These are phyloP conservation scores for Nezara viridula DNA, from an alignment of 2,888 invertebrate species.

Conservation along the genomic window DNA sequence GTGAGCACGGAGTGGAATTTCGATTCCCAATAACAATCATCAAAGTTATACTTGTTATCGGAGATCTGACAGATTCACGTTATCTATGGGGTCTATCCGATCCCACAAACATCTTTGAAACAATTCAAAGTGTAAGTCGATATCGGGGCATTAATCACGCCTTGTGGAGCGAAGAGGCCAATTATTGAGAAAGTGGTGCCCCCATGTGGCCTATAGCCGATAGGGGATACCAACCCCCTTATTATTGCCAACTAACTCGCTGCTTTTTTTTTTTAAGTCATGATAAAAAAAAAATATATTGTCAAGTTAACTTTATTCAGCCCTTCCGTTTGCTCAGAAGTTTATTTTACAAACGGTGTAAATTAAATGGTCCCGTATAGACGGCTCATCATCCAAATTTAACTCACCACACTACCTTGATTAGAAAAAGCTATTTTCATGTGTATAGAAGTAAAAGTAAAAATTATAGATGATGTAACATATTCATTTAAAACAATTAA, in stretches of 20 bases:
- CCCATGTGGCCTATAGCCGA: constrained; percentile 4
- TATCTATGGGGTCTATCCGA: constrained; percentile 4
- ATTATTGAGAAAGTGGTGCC: constrained; percentile 15
- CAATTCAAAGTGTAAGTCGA: constrained; percentile 36
- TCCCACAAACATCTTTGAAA: constrained; percentile 43
- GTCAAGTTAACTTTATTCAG: too few species aligned
- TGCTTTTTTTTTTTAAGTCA: background rate
- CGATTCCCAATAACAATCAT: constrained; percentile 13
- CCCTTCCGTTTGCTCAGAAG: too few species aligned
- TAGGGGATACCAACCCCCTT: constrained; percentile 29
- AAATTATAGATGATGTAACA: too few species aligned
- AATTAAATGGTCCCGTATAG: too few species aligned
- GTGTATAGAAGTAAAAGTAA: too few species aligned
- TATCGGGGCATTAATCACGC: constrained; percentile 31
- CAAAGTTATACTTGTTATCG: constrained; percentile 1
- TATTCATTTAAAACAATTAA: too few species aligned
- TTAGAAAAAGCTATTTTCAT: too few species aligned
- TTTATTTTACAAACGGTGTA: too few species aligned
- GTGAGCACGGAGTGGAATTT: background rate
- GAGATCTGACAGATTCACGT: background rate
- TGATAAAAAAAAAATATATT: too few species aligned
- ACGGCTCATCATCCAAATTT: too few species aligned
- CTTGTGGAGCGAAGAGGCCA: constrained; percentile 11
- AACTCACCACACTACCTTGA: too few species aligned
- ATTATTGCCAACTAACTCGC: background rate